These are phyloP conservation scores for Neuroterus valhalla DNA, from an alignment of 1,140 invertebrate species.

Conservation along the genomic window DNA sequence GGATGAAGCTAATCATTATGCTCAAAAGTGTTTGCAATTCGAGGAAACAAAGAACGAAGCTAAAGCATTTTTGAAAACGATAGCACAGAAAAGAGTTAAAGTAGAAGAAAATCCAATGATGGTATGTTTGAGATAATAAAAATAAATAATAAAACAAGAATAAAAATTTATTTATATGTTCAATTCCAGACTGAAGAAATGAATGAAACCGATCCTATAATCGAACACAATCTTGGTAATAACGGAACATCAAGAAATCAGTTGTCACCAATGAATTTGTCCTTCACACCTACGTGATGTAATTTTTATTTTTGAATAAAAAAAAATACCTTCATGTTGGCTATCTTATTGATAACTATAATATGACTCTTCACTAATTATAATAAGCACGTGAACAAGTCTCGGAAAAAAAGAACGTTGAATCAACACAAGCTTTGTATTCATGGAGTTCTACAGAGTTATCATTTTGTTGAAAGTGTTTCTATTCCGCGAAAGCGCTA, in stretches of 20 bases:
- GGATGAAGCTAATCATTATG: slow-evolving; percentile 92
- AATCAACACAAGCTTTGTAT: too few relatives aligned
- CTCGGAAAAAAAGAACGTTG: too few relatives aligned
- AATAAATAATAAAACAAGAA: slow-evolving; percentile 1
- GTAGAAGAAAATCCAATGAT: slow-evolving; percentile 75
- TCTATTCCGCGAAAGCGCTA: too few relatives aligned
- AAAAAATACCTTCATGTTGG: too few relatives aligned
- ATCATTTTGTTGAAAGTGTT: too few relatives aligned
- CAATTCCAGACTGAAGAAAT: slow-evolving; percentile 69
- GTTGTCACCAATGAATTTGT: slow-evolving; percentile 71
- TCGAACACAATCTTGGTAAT: slow-evolving; percentile 53
- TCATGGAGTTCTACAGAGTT: too few relatives aligned
- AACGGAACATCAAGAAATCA: slow-evolving; percentile 64
- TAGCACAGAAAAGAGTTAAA: slow-evolving; percentile 81
- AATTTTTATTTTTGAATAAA: too few relatives aligned
- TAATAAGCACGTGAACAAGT: too few relatives aligned
- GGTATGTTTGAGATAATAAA: slow-evolving; percentile 58
- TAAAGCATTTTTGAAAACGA: slow-evolving; percentile 89
- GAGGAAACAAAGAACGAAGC: slow-evolving; percentile 94
- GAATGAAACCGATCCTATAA: slow-evolving; percentile 72
- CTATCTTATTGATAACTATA: too few relatives aligned
- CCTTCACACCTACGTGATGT: slow-evolving; percentile 62
- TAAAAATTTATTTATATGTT: slow-evolving; percentile 21
- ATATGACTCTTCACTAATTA: too few relatives aligned
- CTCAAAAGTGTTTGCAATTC: slow-evolving; percentile 93